A percentile compares a stretch with the other conserved stretches of the same genome.
phyloP scores from a whole-genome alignment of 64 coral and sea anemone genomes.

The Trachythela sp. region DNA sequence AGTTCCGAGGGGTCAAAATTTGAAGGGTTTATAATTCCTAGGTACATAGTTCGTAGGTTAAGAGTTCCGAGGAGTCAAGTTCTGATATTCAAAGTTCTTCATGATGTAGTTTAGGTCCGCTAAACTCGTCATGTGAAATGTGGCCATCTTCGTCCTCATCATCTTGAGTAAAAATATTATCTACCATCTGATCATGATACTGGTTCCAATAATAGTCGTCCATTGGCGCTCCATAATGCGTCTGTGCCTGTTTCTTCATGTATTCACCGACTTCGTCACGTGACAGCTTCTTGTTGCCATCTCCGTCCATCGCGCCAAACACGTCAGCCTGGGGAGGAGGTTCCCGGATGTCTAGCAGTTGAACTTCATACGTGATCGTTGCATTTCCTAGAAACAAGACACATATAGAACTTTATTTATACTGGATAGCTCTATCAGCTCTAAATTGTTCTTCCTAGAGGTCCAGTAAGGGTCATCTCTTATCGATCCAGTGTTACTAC shows the following conservation, averaged over 20 bases:
- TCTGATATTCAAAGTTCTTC: neutral
- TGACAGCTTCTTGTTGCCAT: conserved; percentile 78
- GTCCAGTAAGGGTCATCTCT: no score
- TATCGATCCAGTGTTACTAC: no score
- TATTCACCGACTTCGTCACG: conserved; percentile 68
- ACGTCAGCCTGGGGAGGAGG: conserved; percentile 92
- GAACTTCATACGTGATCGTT: conserved; percentile 73
- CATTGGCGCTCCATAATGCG: conserved; percentile 55
- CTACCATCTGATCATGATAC: conserved; percentile 80
- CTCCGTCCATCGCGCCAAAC: conserved; percentile 82
- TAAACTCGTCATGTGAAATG: conserved; percentile 98
- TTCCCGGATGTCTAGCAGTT: conserved; percentile 72
- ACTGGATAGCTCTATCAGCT: no score
- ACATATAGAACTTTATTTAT: neutral
- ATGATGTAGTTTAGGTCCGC: conserved; percentile 74
- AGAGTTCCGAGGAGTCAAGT: neutral
- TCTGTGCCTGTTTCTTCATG: conserved; percentile 65
- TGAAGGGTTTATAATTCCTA: no score
- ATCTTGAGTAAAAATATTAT: conserved; percentile 87
- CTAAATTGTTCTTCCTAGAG: no score
- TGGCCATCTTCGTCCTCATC: conserved; percentile 76
- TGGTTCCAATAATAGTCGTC: conserved; percentile 86
- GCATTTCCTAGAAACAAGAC: conserved; percentile 59
- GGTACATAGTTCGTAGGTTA: neutral
- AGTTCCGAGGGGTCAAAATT: no score